These are phyloP conservation scores for Hyles lineata DNA, from an alignment of 2,888 invertebrate species.

Conservation along the genomic window DNA sequence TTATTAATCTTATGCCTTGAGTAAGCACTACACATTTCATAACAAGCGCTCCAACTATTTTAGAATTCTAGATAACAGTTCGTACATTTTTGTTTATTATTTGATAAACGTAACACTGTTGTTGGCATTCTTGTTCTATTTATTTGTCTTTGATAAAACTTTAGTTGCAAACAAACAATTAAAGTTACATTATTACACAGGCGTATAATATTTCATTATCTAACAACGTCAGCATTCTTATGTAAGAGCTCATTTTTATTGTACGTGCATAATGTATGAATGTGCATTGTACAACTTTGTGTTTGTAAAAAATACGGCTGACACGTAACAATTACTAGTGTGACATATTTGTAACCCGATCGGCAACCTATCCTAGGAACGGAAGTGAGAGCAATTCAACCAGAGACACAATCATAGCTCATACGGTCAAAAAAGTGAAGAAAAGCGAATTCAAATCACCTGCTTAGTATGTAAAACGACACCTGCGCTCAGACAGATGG, in stretches of 20 bases:
- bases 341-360: neutral
- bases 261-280: neutral
- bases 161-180: neutral
- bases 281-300: neutral
- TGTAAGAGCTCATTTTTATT: neutral
- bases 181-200: neutral
- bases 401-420: slow-evolving; percentile 25
- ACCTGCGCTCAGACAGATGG: slow-evolving; percentile 80
- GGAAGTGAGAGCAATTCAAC: slow-evolving; percentile 32
- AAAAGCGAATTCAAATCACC: slow-evolving; percentile 77
- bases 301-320: neutral
- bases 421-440: slow-evolving; percentile 44
- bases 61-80: neutral
- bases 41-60: neutral
- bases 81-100: neutral
- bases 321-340: neutral
- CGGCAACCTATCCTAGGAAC: slow-evolving; percentile 29
- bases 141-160: slow-evolving; percentile 13
- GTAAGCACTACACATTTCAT: neutral
- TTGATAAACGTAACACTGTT: neutral
- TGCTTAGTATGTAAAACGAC: slow-evolving; percentile 78
- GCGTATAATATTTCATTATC: neutral
- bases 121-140: neutral
- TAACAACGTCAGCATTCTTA: slow-evolving; percentile 3
- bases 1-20: neutral